Percentiles rank a stretch among this genome's conserved stretches.
phyloP scores from a whole-genome alignment of 2,797 vertebrate genomes.

The Adrianichthys oophorus region DNA sequence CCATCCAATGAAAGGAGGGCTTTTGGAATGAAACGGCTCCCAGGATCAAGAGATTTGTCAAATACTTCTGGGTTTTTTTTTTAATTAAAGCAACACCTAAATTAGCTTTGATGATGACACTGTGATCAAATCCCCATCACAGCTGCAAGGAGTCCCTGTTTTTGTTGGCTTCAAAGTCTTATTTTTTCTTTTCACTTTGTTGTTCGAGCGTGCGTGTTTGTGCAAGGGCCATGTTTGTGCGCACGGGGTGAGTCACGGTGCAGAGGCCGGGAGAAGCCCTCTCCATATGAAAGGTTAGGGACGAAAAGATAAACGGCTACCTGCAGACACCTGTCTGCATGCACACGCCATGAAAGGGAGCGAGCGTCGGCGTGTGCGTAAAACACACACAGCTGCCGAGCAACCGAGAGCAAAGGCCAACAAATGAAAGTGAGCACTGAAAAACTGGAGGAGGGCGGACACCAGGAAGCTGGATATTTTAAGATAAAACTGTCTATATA shows the following conservation, averaged over 20 bases:
- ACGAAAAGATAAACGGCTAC: constrained; percentile 77
- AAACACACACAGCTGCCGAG: constrained; percentile 55
- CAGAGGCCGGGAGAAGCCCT: constrained; percentile 52
- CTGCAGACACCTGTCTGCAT: constrained; percentile 81
- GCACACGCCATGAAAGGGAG: constrained; percentile 41
- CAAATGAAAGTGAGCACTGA: constrained; percentile 48
- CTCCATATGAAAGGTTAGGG: constrained; percentile 74
- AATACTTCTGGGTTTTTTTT: constrained; percentile 45
- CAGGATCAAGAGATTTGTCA: constrained; percentile 63
- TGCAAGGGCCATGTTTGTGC: constrained; percentile 1
- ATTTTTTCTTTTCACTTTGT: constrained; percentile 66
- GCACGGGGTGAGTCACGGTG: constrained; percentile 26
- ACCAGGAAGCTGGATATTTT: constrained; percentile 9
- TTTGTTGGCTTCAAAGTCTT: constrained; percentile 68
- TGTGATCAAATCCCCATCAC: constrained; percentile 57
- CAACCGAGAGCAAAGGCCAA: constrained; percentile 43
- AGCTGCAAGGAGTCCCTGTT: constrained; percentile 65
- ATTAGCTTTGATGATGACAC: constrained; percentile 67
- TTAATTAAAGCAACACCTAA: constrained; percentile 68
- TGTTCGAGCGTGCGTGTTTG: constrained; percentile 53
- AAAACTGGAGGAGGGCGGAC: not conserved
- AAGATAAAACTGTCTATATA: constrained; percentile 26
- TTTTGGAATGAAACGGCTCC: constrained; percentile 55
- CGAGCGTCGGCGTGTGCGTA: constrained; percentile 16
- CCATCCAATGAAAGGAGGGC: constrained; percentile 44